Base-by-base conservation (phyloP, 2,888 invertebrate genomes). In the Latrodectus hesperus region DNA sequence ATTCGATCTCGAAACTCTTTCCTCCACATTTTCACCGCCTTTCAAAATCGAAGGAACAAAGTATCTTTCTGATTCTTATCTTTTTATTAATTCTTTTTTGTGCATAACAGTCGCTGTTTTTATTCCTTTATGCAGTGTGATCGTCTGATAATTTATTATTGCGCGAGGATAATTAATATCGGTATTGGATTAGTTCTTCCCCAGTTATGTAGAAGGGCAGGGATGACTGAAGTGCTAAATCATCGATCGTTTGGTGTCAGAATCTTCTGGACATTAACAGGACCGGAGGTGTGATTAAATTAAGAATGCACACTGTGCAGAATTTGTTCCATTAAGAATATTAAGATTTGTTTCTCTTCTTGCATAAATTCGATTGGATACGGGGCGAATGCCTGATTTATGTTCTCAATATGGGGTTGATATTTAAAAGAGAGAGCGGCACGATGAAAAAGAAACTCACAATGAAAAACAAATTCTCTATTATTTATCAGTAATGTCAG, bases 11-110 rank as follows among this genome's bases (percentile, higher is more conserved):
- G 10, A 60, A 60, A 60, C 60, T 60, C 60, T 60, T 60, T 60
- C 12, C 16, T 55, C 55, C 55, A 38, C 38, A 38, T 38, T 38
- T 38, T 38, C 38, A 38, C 38, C 38, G 38, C 38, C 38, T 38
- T 38, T 38, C 38, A 38, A 38, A 38, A 38, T 38, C 38, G 38
- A 38, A 38, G 38, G 5, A 38, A 38, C 71, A 71, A 71, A 71
- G 52, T 71, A 17, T 17, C 49, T 17, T 17, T 16, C 71, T 71
- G 71, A 71, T 71, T 71, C 52, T 71, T 71, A 71, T 71, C 70
- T 38, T 38, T 38, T 38, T 38, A 38, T 38, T 38, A 38, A 38
- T 38, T 38, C 38, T 38, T 38, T n/a, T 38, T 38, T 38, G 38
- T 38, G 38, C 38, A 38, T 38, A 38, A 38, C 38, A 3, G 1